phyloP scores from a whole-genome alignment of 2,113 vertebrate genomes.

The Seriola dumerili region DNA sequence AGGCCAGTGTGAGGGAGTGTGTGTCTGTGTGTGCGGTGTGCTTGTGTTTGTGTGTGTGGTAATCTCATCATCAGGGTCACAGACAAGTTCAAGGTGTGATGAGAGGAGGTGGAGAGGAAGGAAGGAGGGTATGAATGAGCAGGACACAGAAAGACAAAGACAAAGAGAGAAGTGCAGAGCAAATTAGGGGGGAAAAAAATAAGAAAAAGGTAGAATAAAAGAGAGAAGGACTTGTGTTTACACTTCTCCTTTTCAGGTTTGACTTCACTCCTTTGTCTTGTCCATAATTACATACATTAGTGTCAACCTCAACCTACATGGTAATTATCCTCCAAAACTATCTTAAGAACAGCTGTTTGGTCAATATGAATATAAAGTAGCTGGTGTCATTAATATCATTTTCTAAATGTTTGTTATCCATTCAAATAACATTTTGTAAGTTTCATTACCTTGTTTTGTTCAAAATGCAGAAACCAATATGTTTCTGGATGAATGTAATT shows the following conservation, averaged over 20 bases:
- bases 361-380: too few species aligned
- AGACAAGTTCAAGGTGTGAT: constrained; percentile 22
- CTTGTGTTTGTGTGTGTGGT: constrained; percentile 10
- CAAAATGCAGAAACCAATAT: too few species aligned
- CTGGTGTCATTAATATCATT: too few species aligned
- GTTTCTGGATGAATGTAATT: not conserved
- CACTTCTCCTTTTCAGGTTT: too few species aligned
- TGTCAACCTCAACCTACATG: not conserved
- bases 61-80: constrained; percentile 46
- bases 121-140: not conserved
- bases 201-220: too few species aligned
- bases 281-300: not conserved
- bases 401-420: too few species aligned
- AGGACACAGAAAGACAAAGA: not conserved
- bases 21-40: not conserved
- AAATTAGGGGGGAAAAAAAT: too few species aligned
- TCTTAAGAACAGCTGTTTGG: too few species aligned
- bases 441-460: too few species aligned
- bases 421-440: too few species aligned
- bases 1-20: not conserved
- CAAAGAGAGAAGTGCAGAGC: not conserved
- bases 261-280: too few species aligned
- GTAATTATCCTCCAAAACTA: not conserved
- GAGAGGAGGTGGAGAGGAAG: not conserved
- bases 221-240: too few species aligned